Base-by-base conservation (phyloP, 2,888 invertebrate species). In the Protophormia terraenovae region DNA sequence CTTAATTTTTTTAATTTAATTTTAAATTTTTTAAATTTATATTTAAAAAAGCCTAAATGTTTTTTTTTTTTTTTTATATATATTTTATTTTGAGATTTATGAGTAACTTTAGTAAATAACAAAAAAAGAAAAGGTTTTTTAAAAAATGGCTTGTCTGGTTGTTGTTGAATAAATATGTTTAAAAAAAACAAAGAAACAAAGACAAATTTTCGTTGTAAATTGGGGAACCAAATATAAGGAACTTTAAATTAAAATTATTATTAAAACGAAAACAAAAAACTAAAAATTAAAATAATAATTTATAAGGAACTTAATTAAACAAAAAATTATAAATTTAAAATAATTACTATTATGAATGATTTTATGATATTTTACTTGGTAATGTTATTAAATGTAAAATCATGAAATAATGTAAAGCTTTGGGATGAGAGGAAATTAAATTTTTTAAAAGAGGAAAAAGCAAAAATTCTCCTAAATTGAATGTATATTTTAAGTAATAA, bases 191-290 rank as follows among this genome's bases (percentile, higher is more conserved):
- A 58, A 14, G 16, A 27, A 73, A 83, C 45, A 55, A 38, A 50
- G 78, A 53, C n/a, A n/a, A 27, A 66, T 14, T 47, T 76, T 84
- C 50, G 72, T 77, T 84, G 77, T 81, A 76, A 80, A 85, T 78
- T 82, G 88, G 91, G 90, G 89, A 91, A 91, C 91, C 90, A 89
- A 91, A 89, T 88, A 72, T 88, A 89, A 91, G 91, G 92, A 91
- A 91, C 92, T 91, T 90, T 90, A 86, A 89, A 80, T 88, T 47
- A 87, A 90, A 90, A 90, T 89, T 67, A 66, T 55, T 47, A 66
- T 89, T 87, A 87, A 45, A 58, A 81, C 38, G 10, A 35, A 78
- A 55, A n/a, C 87, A 81, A 71, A 77, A 41, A 64, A 80, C 29
- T 53, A 45, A 80, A 75, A 77, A 55, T 75, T 73, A 76, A 84